These are phyloP conservation scores for Camponotus fellah DNA, from an alignment of 2,888 invertebrate genomes.

Conservation along the genomic window DNA sequence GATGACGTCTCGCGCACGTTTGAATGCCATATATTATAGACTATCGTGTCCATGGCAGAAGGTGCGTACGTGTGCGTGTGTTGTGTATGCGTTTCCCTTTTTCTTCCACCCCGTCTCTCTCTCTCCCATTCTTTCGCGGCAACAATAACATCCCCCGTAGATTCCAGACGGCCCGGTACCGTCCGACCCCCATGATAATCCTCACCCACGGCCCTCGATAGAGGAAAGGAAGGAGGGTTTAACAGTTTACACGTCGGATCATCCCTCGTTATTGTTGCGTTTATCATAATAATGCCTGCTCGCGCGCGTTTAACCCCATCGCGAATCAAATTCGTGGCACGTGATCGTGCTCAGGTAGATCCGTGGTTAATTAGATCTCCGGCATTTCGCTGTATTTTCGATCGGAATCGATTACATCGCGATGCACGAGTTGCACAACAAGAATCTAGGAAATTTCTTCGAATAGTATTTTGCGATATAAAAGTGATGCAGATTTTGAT, in stretches of 20 bases:
- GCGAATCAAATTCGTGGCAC: conserved; percentile 15
- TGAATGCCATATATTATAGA: conserved; percentile 51
- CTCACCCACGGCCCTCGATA: conserved; percentile 78
- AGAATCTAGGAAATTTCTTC: neutral
- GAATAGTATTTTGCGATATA: no score
- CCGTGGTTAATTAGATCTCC: conserved; percentile 2
- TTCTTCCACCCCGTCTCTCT: conserved; percentile 56
- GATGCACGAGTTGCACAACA: no score
- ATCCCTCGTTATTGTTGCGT: conserved; percentile 86
- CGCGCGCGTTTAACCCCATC: conserved; percentile 54
- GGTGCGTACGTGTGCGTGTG: neutral
- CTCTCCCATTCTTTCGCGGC: conserved; percentile 71
- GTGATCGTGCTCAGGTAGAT: neutral
- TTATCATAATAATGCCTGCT: conserved; percentile 83
- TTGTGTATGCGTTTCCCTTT: conserved; percentile 24
- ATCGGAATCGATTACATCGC: neutral
- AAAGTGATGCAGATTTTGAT: no score
- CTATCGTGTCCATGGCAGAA: conserved; percentile 41
- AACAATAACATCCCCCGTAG: conserved; percentile 84
- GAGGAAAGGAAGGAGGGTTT: conserved; percentile 74
- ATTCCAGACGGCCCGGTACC: conserved; percentile 72
- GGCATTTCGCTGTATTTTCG: neutral
- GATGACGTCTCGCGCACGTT: conserved; percentile 66
- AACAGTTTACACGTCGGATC: conserved; percentile 85
- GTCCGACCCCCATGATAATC: conserved; percentile 77